A percentile compares a stretch with the other conserved stretches of the same genome.
phyloP scores from a whole-genome alignment of 2,888 invertebrate genomes.

The Synergus gifuensis region DNA sequence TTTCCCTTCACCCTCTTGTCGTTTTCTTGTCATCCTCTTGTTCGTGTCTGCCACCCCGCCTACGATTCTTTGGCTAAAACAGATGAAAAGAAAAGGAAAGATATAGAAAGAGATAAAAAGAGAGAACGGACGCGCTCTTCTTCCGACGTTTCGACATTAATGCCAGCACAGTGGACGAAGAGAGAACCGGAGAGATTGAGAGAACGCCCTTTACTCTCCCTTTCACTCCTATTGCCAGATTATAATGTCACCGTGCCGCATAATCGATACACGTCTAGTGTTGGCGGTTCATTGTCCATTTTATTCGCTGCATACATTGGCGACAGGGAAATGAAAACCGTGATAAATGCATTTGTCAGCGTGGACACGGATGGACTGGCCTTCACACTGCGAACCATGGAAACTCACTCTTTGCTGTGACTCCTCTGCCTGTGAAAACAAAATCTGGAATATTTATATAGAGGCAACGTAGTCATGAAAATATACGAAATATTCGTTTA shows the following conservation, averaged over 20 bases:
- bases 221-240: not conserved
- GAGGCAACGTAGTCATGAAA: not conserved
- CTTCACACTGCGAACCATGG: not conserved
- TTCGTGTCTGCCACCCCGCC: not conserved
- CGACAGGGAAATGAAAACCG: not conserved
- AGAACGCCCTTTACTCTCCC: not conserved
- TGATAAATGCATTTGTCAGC: not conserved
- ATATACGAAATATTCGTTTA: not conserved
- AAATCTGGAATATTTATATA: not conserved
- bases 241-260: constrained; percentile 12
- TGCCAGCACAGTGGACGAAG: not conserved
- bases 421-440: not conserved
- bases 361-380: not conserved
- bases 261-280: not conserved
- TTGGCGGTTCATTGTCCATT: not conserved
- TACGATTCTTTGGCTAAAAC: not conserved
- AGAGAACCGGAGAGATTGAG: not conserved
- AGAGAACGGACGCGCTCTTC: not conserved
- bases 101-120: too few relatives aligned
- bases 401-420: not conserved
- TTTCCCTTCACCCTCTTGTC: constrained; percentile 61
- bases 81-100: not conserved
- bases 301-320: not conserved
- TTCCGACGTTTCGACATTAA: not conserved
- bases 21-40: constrained; percentile 47